Evolutionary conservation across 2,797 vertebrate species (phyloP).

Genomic region (Acropternis orthonyx): DNA sequence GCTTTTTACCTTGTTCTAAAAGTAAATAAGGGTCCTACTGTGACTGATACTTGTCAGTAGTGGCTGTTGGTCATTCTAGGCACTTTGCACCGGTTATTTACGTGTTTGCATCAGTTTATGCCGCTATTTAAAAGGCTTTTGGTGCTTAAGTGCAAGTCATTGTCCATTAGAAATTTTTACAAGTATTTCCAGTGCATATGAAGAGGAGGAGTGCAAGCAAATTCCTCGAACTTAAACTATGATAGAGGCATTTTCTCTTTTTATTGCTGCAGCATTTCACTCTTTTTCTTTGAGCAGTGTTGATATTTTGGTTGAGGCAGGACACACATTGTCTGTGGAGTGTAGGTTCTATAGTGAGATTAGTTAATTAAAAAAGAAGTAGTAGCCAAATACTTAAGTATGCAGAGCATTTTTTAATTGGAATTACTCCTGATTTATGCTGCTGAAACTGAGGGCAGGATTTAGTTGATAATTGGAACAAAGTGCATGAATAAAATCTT

Average conservation of each 20-base stretch:
- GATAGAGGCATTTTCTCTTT: not conserved
- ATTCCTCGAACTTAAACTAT: not conserved
- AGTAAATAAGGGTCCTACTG: not conserved
- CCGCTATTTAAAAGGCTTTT: not conserved
- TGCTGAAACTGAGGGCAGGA: not conserved
- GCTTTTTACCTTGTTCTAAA: not conserved
- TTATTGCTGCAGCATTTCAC: not conserved
- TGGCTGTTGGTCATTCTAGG: not conserved
- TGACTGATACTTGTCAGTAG: not conserved
- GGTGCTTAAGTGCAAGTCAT: not conserved
- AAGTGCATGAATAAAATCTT: not conserved
- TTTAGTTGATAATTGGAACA: not conserved
- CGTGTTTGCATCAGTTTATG: not conserved
- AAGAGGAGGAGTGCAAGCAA: not conserved
- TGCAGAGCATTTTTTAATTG: not conserved
- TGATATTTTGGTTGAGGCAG: not conserved
- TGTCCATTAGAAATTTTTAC: not conserved
- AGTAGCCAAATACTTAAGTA: not conserved
- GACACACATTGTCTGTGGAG: not conserved
- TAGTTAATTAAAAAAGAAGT: not conserved
- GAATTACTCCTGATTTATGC: not conserved
- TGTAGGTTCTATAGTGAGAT: not conserved
- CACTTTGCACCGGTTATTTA: not conserved
- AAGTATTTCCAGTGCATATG: rapidly evolving
- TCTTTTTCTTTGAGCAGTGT: not conserved